These are phyloP conservation scores for Puffinus mauretanicus DNA, from an alignment of 2,113 vertebrate species.

Conservation along the genomic window DNA sequence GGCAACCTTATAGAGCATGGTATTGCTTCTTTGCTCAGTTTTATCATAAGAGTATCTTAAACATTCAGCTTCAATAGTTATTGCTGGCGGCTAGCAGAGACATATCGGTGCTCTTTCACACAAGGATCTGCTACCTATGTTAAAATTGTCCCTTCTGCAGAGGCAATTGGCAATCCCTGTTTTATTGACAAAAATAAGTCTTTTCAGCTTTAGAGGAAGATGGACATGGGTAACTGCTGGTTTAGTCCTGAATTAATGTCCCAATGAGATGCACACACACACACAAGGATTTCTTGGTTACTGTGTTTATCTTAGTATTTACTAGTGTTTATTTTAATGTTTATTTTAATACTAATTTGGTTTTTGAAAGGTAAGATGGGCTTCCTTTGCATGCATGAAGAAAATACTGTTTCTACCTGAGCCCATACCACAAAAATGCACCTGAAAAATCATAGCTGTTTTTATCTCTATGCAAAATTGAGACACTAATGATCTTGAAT, in stretches of 20 bases:
- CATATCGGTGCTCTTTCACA: neutral
- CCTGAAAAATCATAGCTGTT: neutral
- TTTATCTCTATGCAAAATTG: neutral
- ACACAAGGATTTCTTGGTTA: neutral
- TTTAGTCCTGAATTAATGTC: neutral
- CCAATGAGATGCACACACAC: neutral
- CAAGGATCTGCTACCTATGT: neutral
- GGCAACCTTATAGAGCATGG: neutral
- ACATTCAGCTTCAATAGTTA: neutral
- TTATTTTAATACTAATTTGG: neutral
- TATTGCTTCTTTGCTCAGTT: neutral
- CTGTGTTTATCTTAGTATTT: neutral
- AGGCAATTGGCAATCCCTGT: neutral
- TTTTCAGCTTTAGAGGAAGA: neutral
- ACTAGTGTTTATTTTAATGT: neutral
- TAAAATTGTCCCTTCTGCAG: neutral
- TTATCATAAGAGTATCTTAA: neutral
- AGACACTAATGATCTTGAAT: neutral
- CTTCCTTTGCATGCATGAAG: neutral
- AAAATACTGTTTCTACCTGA: neutral
- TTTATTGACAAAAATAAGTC: neutral
- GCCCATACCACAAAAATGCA: neutral
- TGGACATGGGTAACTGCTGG: neutral
- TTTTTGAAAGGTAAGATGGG: neutral
- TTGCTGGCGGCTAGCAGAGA: neutral